A percentile compares a stretch with the other conserved stretches of the same genome.
These are phyloP conservation scores for Rachycentron canadum DNA, from an alignment of 2,797 vertebrate genomes.

Conservation along the genomic window DNA sequence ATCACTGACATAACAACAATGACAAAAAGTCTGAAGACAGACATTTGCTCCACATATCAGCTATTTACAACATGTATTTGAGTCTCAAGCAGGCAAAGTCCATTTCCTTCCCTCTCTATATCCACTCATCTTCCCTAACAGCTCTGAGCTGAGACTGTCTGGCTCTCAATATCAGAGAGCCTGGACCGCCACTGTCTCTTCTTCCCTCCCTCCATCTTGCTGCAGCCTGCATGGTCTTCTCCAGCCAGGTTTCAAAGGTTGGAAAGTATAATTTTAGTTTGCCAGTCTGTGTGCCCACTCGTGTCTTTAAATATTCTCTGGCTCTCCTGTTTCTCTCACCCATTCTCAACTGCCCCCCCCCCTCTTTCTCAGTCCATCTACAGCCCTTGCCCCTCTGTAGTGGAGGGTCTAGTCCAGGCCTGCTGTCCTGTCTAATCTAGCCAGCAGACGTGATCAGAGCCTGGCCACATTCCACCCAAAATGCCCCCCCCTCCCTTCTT, in stretches of 20 bases:
- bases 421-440: slow-evolving; percentile 82
- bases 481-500: slow-evolving; percentile 38
- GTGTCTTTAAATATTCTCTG: slow-evolving; percentile 8
- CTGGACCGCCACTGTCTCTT: slow-evolving; percentile 2
- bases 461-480: slow-evolving; percentile 84
- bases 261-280: slow-evolving; percentile 11
- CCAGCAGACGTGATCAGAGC: slow-evolving; percentile 82
- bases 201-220: slow-evolving; percentile 25
- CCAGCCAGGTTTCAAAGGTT: slow-evolving; percentile 25
- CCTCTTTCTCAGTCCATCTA: slow-evolving; percentile 14
- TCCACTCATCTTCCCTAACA: slow-evolving; percentile 32
- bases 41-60: not conserved
- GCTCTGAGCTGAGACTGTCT: slow-evolving; percentile 25
- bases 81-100: not conserved
- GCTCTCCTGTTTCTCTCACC: slow-evolving; percentile 1
- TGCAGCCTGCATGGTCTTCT: slow-evolving; percentile 24
- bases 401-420: slow-evolving; percentile 52
- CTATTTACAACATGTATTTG: not conserved
- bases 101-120: slow-evolving; percentile 7
- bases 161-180: slow-evolving; percentile 15
- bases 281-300: not conserved
- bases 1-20: too few relatives aligned
- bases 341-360: not conserved
- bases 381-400: slow-evolving; percentile 22
- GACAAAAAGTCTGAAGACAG: not conserved